Evolutionary conservation across 1,140 invertebrate species (phyloP), one percentile per base, ranked within the genome.

Genomic region (Drosophila oshimai): DNA sequence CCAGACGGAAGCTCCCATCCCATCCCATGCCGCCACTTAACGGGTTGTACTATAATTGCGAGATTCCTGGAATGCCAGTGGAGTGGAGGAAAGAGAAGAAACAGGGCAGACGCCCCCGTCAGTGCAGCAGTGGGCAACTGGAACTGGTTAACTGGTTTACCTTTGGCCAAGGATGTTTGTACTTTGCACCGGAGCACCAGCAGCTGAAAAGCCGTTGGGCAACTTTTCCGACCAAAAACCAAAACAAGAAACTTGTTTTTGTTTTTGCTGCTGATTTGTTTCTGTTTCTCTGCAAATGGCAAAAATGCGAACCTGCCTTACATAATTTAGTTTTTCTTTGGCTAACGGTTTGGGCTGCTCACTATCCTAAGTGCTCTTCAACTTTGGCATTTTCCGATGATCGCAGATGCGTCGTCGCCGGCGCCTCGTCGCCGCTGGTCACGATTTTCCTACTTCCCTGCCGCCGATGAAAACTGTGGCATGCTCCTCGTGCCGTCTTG

Each of bases 81-180:
- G 44, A 33, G 34, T 69, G 62, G 26, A 36, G 42, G 51, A 33
- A 24, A 36, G 17, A 7, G 33, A 26, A 28, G 41, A 33, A 26
- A 22, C 51, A 60, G 60, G 55, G 71, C 69, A 78, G 70, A 79
- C 77, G 51, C 77, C 77, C 70, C 61, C 77, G 55, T 57, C 33
- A 6, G 50, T 28, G 22, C 15, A 69, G 22, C 15, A 69, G 42
- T 17, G 37, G 58, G 49, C 18, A 64, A 62, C 61, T 62, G 58
- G 37, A 83, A 76, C 73, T 62, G 45, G 68, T 78, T 84, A 79
- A 84, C 79, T 84, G 79, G 79, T 86, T 84, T 84, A 84, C 80
- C 79, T 84, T 84, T 84, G 80, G 58, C 79, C 79, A 84, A 84
- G 79, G 79, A 84, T 84, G 79, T 86, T 74, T 79, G 77, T 72